Conservation (phyloP, 1,140 invertebrate genomes). For the Anthonomus grandis region DNA sequence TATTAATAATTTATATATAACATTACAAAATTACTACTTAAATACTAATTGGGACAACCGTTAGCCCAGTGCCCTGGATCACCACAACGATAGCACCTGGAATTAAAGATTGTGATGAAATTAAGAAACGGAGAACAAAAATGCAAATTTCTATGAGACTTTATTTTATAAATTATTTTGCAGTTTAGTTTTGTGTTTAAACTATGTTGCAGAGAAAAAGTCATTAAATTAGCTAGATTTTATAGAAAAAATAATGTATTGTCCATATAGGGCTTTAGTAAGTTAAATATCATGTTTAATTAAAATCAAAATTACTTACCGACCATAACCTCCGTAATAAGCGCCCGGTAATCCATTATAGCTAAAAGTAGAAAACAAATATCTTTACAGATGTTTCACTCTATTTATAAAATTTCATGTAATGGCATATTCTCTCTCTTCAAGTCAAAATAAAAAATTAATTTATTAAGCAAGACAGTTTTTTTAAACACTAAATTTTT, state of each 20-base stretch:
- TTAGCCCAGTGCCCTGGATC: conserved; percentile 15
- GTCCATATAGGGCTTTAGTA: too few species aligned
- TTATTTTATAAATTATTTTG: too few species aligned
- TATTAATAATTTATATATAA: too few species aligned
- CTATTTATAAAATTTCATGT: neutral
- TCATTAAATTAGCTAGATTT: too few species aligned
- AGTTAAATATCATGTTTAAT: conserved; percentile 2
- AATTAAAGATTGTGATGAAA: too few species aligned
- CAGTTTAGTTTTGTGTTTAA: too few species aligned
- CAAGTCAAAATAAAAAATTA: neutral
- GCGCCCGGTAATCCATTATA: conserved; percentile 1
- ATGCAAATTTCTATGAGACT: too few species aligned
- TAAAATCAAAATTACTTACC: conserved; percentile 7
- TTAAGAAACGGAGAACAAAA: too few species aligned
- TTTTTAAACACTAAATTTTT: neutral
- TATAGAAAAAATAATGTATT: too few species aligned
- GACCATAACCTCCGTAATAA: conserved; percentile 19
- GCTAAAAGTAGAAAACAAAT: neutral
- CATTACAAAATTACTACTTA: too few species aligned
- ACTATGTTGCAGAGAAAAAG: too few species aligned
- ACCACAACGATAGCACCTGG: conserved; percentile 13
- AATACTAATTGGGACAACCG: too few species aligned
- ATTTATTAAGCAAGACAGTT: neutral
- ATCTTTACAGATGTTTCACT: neutral
- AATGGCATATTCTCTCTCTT: neutral